phyloP scores from a whole-genome alignment of 2,113 vertebrate genomes.

The Daubentonia madagascariensis region DNA sequence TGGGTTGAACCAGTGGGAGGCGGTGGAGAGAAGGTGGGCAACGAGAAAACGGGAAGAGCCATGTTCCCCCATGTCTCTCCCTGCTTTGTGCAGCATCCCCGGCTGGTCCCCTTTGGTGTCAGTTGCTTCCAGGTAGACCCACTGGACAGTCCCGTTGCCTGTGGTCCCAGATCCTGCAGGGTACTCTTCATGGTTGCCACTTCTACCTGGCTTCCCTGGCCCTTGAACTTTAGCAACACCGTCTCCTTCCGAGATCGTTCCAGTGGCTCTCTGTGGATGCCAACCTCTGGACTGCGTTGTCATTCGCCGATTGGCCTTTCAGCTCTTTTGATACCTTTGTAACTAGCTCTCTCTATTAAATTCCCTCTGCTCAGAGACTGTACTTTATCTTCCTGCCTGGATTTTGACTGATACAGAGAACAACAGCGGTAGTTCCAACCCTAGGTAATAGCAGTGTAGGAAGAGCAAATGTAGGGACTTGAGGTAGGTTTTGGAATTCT shows the following conservation, averaged over 20 bases:
- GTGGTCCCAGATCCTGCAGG: not conserved
- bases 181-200: accelerated
- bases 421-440: not conserved
- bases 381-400: not conserved
- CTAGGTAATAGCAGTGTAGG: not conserved
- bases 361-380: not conserved
- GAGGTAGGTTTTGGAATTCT: not conserved
- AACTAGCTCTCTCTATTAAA: not conserved
- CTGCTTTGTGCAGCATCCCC: not conserved
- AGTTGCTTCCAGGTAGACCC: not conserved
- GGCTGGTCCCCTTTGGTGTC: not conserved
- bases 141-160: not conserved
- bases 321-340: not conserved
- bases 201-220: not conserved
- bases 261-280: not conserved
- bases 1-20: not conserved
- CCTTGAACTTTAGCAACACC: not conserved
- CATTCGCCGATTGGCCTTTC: not conserved
- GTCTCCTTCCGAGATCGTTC: not conserved
- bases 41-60: not conserved
- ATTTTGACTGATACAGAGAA: not conserved
- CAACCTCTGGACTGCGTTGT: not conserved
- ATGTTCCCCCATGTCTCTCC: not conserved
- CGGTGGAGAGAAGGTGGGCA: not conserved
- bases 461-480: not conserved